Evolutionary conservation across 2,888 invertebrate genomes (phyloP).

Genomic region (Phalangium opilio): DNA sequence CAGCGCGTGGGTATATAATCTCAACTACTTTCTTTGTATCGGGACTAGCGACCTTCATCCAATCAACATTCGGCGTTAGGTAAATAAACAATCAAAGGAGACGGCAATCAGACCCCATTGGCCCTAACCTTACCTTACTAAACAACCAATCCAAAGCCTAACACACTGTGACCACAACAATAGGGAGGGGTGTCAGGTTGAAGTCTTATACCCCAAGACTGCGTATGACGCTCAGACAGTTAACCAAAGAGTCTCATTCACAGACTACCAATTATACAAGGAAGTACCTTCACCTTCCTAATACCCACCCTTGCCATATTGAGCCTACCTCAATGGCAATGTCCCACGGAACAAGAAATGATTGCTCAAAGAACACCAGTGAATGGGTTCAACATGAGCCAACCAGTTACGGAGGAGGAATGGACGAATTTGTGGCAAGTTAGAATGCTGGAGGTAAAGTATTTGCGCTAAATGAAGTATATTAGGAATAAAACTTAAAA

Average conservation of each 20-base stretch:
- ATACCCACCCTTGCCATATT: slow-evolving; percentile 13
- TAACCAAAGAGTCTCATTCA: not conserved
- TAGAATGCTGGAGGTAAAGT: not conserved
- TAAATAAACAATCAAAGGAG: slow-evolving; percentile 20
- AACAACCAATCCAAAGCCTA: too few relatives aligned
- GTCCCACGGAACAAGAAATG: slow-evolving; percentile 52
- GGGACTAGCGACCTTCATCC: slow-evolving; percentile 30
- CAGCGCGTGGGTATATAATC: slow-evolving; percentile 28
- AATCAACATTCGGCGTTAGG: slow-evolving; percentile 30
- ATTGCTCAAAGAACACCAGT: slow-evolving; percentile 46
- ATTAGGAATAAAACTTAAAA: too few relatives aligned
- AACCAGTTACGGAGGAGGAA: not conserved
- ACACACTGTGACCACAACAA: too few relatives aligned
- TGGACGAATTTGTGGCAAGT: not conserved
- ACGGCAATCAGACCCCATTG: too few relatives aligned
- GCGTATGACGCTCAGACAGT: too few relatives aligned
- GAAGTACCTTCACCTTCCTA: slow-evolving; percentile 63
- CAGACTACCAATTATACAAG: slow-evolving; percentile 29
- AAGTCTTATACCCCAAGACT: too few relatives aligned
- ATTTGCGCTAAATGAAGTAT: too few relatives aligned
- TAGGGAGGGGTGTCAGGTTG: too few relatives aligned
- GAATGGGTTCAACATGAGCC: too few relatives aligned
- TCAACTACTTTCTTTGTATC: slow-evolving; percentile 31
- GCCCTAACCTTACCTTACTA: too few relatives aligned
- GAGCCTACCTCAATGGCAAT: slow-evolving; percentile 46